Percentiles rank a stretch among this genome's conserved stretches.
phyloP scores from a whole-genome alignment of 2,797 vertebrate species.

The Sternarchorhynchus goeldii region DNA sequence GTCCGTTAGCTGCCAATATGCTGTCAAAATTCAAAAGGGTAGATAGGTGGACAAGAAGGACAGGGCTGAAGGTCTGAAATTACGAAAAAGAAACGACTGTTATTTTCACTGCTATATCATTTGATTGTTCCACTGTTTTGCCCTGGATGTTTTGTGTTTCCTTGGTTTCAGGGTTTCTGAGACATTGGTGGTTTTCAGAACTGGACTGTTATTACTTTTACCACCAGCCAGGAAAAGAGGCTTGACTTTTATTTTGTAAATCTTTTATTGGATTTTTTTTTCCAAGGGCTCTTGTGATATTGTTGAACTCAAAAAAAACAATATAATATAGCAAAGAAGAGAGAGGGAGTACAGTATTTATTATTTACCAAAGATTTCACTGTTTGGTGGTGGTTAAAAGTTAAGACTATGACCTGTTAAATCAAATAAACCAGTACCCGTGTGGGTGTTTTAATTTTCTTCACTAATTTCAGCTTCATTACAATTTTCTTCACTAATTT shows the following conservation, averaged over 20 bases:
- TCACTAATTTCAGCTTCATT: neutral
- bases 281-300: conserved; percentile 17
- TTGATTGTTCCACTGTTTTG: conserved; percentile 2
- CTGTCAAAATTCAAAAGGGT: conserved; percentile 11
- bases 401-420: neutral
- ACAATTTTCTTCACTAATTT: neutral
- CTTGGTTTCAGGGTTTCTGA: neutral
- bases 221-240: neutral
- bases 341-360: neutral
- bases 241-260: conserved; percentile 40
- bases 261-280: conserved; percentile 36
- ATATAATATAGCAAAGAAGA: conserved; percentile 2
- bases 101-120: too few relatives aligned
- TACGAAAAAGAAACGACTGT: neutral
- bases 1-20: conserved; percentile 36
- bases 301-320: conserved; percentile 19
- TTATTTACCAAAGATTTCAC: conserved; percentile 6
- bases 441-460: neutral
- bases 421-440: neutral
- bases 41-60: conserved; percentile 1
- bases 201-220: conserved; percentile 39
- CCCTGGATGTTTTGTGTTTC: neutral
- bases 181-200: conserved; percentile 14
- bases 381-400: neutral
- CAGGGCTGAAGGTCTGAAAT: neutral